phyloP scores from a whole-genome alignment of 2,113 vertebrate species.

The Megatriorchis doriae region DNA sequence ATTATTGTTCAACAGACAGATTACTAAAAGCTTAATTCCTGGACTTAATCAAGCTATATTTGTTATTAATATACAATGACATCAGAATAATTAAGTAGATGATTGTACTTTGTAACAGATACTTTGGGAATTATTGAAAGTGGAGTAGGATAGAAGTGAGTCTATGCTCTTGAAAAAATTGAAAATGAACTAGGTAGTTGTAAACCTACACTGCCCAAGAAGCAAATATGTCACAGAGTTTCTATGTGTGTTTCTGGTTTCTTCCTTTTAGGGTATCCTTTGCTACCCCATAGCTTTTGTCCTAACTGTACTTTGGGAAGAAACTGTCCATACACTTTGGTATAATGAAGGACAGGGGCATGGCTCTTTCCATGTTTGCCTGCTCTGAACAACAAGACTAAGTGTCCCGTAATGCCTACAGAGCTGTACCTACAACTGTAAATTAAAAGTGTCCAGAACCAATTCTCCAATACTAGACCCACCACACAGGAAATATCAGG shows the following conservation, averaged over 20 bases:
- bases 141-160: not conserved
- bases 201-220: not conserved
- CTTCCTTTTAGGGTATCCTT: not conserved
- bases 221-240: not conserved
- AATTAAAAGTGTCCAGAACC: not conserved
- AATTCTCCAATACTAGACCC: not conserved
- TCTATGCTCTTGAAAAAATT: not conserved
- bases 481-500: not conserved
- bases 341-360: not conserved
- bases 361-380: not conserved
- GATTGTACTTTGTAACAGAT: not conserved
- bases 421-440: not conserved
- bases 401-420: not conserved
- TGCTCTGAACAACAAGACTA: not conserved
- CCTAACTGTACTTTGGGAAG: not conserved
- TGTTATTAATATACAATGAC: not conserved
- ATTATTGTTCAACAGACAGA: not conserved
- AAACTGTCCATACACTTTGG: not conserved
- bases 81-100: not conserved
- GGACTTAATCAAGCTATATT: not conserved
- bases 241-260: not conserved
- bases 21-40: not conserved
- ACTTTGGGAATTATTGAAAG: not conserved
- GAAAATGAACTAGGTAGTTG: not conserved
- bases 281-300: not conserved